These are phyloP conservation scores for Drosophila falleni DNA, from an alignment of 2,888 invertebrate genomes.

Conservation along the genomic window DNA sequence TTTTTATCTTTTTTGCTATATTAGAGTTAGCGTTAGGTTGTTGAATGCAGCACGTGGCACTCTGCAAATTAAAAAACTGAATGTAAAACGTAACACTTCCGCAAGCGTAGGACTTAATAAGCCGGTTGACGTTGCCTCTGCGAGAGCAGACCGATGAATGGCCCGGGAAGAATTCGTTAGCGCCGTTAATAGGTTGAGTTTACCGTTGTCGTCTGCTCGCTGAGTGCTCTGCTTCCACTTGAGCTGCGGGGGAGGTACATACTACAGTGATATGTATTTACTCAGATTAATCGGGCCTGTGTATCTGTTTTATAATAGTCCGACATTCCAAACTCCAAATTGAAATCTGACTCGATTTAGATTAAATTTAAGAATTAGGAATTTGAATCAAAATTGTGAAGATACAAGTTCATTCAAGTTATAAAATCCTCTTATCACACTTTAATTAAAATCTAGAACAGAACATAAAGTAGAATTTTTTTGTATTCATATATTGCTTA, in stretches of 20 bases:
- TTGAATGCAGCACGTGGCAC: constrained; percentile 38
- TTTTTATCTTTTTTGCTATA: constrained; percentile 1
- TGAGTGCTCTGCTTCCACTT: constrained; percentile 5
- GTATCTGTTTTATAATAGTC: neutral
- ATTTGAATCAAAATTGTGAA: neutral
- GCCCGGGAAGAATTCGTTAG: constrained; percentile 1
- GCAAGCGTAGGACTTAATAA: constrained; percentile 13
- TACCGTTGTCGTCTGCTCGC: neutral
- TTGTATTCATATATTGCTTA: neutral
- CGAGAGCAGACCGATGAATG: constrained; percentile 38
- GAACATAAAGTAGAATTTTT: neutral
- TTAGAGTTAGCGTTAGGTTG: constrained; percentile 28
- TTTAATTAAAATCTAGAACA: constrained; percentile 8
- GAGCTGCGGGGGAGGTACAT: neutral
- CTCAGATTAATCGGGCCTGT: neutral
- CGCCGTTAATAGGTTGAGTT: constrained; percentile 29
- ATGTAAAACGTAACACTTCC: constrained; percentile 10
- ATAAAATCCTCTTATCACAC: constrained; percentile 2
- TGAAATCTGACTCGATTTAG: neutral
- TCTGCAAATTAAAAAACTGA: constrained; percentile 28
- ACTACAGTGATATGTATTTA: constrained; percentile 3
- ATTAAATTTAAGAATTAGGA: neutral
- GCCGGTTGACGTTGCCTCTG: constrained; percentile 36
- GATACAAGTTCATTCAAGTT: neutral
- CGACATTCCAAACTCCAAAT: constrained; percentile 2